Percentiles rank a stretch among this genome's conserved stretches.
These are phyloP conservation scores for Cryptomyrus ogoouensis DNA, from an alignment of 2,113 vertebrate species.

Conservation along the genomic window DNA sequence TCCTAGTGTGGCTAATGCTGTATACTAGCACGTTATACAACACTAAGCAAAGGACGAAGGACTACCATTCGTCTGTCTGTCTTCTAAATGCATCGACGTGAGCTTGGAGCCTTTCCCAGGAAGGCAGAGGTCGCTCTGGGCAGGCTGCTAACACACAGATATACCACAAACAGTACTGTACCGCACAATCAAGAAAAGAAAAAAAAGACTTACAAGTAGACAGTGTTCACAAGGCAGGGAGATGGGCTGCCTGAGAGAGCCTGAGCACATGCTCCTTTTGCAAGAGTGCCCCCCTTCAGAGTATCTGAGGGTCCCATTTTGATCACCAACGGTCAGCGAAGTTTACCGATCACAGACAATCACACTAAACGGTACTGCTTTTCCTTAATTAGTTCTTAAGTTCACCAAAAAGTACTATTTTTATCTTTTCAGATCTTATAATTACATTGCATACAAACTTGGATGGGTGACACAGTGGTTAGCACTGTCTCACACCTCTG, in stretches of 20 bases:
- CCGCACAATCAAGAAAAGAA: not conserved
- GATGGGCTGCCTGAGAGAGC: not conserved
- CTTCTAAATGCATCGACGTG: not conserved
- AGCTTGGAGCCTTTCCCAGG: not conserved
- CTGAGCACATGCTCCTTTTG: not conserved
- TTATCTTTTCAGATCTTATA: not conserved
- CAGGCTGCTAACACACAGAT: not conserved
- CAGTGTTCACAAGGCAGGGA: too few relatives aligned
- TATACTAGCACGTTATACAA: not conserved
- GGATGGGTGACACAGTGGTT: not conserved
- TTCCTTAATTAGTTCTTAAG: not conserved
- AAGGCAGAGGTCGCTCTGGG: not conserved
- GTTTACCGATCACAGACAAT: not conserved
- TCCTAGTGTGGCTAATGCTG: not conserved
- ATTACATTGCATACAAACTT: not conserved
- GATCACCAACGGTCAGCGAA: not conserved
- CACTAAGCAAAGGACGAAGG: not conserved
- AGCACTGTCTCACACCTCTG: not conserved
- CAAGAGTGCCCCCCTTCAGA: not conserved
- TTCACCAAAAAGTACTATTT: not conserved
- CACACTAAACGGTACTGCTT: not conserved
- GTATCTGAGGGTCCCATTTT: not conserved
- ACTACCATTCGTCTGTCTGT: not conserved
- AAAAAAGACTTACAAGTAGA: too few relatives aligned
- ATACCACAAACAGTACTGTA: not conserved